Conservation (phyloP, 2,113 vertebrate species). For the cat (Felis catus) region DNA sequence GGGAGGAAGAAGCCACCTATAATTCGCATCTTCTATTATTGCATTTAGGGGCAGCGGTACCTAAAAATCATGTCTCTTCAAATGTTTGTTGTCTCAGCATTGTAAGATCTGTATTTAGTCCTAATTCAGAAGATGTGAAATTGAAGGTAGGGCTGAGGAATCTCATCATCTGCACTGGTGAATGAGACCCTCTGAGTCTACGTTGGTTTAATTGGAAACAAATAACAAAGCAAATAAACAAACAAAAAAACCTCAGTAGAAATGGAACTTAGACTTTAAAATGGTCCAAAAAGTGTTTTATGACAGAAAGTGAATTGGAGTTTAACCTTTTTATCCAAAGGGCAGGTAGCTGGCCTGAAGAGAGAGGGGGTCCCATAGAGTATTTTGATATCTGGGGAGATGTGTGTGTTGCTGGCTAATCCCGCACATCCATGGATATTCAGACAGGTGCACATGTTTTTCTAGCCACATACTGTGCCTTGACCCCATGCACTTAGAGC, state of each 20-base stretch:
- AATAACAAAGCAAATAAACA: background rate
- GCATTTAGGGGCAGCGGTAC: background rate
- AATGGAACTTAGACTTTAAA: background rate
- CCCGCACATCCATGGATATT: rapidly evolving
- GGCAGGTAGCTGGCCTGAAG: background rate
- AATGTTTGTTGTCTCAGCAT: background rate
- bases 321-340: background rate
- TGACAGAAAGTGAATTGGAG: background rate
- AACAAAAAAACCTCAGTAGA: background rate
- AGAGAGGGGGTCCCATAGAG: rapidly evolving
- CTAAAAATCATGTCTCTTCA: background rate
- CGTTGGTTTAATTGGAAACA: background rate
- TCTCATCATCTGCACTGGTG: background rate
- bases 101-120: slow-evolving; percentile 19
- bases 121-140: background rate
- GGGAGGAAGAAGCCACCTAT: background rate
- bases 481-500: background rate
- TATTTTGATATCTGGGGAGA: rapidly evolving
- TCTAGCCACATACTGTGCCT: rapidly evolving
- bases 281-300: background rate
- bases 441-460: rapidly evolving
- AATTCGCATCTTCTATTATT: background rate
- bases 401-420: rapidly evolving
- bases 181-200: slow-evolving; percentile 24
- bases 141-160: background rate